phyloP scores from a whole-genome alignment of 2,113 vertebrate species.

The Phaethornis superciliosus region DNA sequence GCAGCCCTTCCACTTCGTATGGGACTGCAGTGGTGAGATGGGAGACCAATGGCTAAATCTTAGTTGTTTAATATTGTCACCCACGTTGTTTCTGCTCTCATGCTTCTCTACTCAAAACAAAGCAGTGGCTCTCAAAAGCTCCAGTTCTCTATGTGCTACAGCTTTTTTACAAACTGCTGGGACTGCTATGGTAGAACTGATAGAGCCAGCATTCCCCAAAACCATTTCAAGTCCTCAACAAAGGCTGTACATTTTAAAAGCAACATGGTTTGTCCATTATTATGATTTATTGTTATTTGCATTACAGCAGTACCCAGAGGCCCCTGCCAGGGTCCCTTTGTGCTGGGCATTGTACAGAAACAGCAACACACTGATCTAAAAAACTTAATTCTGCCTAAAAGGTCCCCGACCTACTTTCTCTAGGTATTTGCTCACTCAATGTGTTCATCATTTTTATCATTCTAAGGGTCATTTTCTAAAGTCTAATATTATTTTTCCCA shows the following conservation, averaged over 20 bases:
- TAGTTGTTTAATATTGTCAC: neutral
- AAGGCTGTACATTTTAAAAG: neutral
- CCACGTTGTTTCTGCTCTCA: accelerated
- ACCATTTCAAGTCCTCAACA: neutral
- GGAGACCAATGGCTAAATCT: neutral
- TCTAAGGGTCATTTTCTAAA: neutral
- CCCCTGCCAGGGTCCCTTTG: conserved; percentile 4
- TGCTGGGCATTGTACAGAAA: neutral
- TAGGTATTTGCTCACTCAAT: neutral
- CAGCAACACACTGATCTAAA: neutral
- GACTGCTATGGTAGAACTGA: neutral
- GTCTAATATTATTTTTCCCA: neutral
- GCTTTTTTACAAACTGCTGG: neutral
- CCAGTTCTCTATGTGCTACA: neutral
- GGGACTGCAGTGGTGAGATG: accelerated
- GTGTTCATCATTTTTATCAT: neutral
- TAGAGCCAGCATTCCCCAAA: neutral
- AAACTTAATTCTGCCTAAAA: neutral
- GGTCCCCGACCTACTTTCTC: neutral
- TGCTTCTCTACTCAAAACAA: neutral
- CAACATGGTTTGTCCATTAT: neutral
- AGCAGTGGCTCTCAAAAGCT: neutral
- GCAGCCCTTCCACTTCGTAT: accelerated
- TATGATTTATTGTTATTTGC: conserved; percentile 19
- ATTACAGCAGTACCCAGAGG: neutral